A percentile compares a stretch with the other conserved stretches of the same genome.
Evolutionary conservation across 2,113 vertebrate species (phyloP).

Genomic region (Oncorhynchus tshawytscha): DNA sequence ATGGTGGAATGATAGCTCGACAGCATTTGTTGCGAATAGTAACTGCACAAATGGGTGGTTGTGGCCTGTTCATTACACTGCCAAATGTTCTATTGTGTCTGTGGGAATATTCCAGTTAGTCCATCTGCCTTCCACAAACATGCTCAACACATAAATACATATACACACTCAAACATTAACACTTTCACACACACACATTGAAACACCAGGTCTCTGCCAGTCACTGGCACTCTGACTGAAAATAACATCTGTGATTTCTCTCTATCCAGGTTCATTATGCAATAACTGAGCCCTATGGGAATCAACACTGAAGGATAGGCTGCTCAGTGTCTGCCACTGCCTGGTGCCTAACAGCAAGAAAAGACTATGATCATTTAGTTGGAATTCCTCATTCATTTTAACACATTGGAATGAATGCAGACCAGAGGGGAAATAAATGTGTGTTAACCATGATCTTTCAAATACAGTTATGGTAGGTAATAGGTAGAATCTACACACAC

Average conservation of each 20-base stretch:
- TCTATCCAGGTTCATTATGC: conserved; percentile 59
- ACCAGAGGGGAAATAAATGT: too few relatives aligned
- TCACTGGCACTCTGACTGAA: conserved; percentile 53
- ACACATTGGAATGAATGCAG: too few relatives aligned
- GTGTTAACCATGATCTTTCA: too few relatives aligned
- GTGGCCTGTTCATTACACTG: background rate
- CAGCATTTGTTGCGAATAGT: conserved; percentile 34
- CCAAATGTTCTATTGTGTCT: conserved; percentile 22
- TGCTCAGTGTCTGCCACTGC: too few relatives aligned
- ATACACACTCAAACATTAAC: background rate
- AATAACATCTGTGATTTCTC: conserved; percentile 61
- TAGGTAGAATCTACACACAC: too few relatives aligned
- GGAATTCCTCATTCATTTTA: too few relatives aligned
- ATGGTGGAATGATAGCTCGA: conserved; percentile 20
- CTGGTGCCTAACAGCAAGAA: too few relatives aligned
- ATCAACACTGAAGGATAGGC: too few relatives aligned
- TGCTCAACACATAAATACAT: background rate
- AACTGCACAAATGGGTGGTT: conserved; percentile 19
- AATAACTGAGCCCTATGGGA: conserved; percentile 36
- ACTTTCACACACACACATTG: background rate
- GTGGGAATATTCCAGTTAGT: conserved; percentile 37
- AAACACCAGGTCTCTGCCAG: conserved; percentile 41
- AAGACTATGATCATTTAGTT: too few relatives aligned
- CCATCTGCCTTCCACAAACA: conserved; percentile 7
- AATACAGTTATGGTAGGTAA: too few relatives aligned